Conservation (phyloP, 1,140 invertebrate species). For the Drosophila arizonae region DNA sequence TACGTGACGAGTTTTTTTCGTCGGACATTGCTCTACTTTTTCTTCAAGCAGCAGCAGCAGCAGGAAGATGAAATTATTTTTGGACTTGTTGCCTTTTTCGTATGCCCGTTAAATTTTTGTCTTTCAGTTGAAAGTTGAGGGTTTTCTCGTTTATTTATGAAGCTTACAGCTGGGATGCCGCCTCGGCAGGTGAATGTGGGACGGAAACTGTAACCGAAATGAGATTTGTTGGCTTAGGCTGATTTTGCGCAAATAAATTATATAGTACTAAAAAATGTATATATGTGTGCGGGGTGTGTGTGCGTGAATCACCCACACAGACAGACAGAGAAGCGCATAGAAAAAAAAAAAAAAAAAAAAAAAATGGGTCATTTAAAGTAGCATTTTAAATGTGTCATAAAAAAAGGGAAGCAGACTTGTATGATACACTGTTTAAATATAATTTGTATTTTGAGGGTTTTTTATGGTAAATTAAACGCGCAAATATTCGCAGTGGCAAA, state of each 20-base stretch:
- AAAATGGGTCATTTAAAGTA: conserved; percentile 6
- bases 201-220: conserved; percentile 17
- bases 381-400: not conserved
- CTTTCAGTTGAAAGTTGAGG: conserved; percentile 48
- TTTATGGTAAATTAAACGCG: conserved; percentile 34
- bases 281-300: no score
- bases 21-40: conserved; percentile 68
- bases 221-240: conserved; percentile 6
- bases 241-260: not conserved
- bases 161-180: conserved; percentile 13
- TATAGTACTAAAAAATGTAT: not conserved
- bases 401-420: not conserved
- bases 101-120: conserved; percentile 50
- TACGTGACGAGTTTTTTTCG: conserved; percentile 65
- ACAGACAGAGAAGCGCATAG: no score
- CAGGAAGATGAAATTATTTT: conserved; percentile 56
- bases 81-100: conserved; percentile 63
- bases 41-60: conserved; percentile 45
- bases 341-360: not conserved
- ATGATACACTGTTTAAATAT: conserved; percentile 14
- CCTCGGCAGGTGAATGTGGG: conserved; percentile 17
- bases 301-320: no score
- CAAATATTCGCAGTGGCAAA: conserved; percentile 28
- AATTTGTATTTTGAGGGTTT: not conserved
- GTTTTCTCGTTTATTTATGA: conserved; percentile 21